Conservation (phyloP, 2,113 vertebrate genomes). For the Actenoides lindsayi region DNA sequence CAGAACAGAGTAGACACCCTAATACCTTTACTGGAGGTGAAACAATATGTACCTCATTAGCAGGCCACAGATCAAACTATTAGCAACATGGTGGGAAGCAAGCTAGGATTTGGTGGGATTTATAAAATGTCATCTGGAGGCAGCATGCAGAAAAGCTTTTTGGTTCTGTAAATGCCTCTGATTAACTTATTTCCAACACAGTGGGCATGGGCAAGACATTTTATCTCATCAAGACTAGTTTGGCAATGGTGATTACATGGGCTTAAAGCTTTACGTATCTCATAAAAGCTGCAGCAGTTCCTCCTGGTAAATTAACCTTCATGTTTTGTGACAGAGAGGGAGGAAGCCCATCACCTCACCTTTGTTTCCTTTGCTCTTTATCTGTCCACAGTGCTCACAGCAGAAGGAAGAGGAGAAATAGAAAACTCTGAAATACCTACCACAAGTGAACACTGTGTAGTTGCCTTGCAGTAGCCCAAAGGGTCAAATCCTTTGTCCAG, state of each 20-base stretch:
- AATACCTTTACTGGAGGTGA: constrained; percentile 47
- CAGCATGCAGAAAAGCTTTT: not conserved
- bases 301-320: not conserved
- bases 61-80: constrained; percentile 57
- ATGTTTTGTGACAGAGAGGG: not conserved
- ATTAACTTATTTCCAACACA: not conserved
- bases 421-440: not conserved
- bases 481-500: not conserved
- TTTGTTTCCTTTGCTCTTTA: constrained; percentile 44
- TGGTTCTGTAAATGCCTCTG: not conserved
- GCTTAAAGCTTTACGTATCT: not conserved
- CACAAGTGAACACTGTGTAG: not conserved
- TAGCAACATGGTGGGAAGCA: not conserved
- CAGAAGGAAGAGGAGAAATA: not conserved
- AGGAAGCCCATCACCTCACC: constrained; percentile 35
- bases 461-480: not conserved
- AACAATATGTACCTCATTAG: constrained; percentile 40
- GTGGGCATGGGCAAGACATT: not conserved
- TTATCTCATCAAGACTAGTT: not conserved
- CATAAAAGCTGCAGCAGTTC: not conserved
- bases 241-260: not conserved
- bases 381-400: not conserved
- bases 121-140: constrained; percentile 18
- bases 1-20: not conserved
- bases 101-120: constrained; percentile 58